Conservation (phyloP, 2,888 invertebrate genomes). For the Operophtera brumata region DNA sequence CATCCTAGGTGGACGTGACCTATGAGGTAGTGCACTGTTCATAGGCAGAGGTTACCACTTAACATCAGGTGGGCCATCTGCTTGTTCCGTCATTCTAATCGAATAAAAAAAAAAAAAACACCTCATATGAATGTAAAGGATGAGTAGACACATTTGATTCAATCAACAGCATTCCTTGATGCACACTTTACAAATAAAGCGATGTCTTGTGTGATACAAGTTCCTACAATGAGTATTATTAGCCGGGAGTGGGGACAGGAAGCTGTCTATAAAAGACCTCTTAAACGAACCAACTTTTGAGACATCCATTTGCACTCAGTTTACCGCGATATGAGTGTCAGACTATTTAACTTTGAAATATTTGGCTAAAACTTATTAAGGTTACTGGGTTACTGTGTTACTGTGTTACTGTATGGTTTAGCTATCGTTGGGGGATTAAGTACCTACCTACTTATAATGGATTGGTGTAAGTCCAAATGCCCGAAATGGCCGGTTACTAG, state of each 20-base stretch:
- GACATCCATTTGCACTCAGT: slow-evolving; percentile 31
- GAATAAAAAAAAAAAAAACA: too few species aligned
- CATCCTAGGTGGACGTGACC: too few species aligned
- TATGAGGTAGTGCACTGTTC: too few species aligned
- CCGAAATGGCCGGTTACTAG: slow-evolving; percentile 46
- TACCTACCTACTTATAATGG: too few species aligned
- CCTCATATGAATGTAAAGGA: too few species aligned
- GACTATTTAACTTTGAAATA: not conserved
- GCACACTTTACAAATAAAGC: slow-evolving; percentile 21
- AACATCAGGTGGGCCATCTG: too few species aligned
- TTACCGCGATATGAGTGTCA: slow-evolving; percentile 20
- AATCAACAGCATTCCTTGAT: slow-evolving; percentile 7
- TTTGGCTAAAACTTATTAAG: not conserved
- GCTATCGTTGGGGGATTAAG: slow-evolving; percentile 32
- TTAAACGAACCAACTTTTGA: slow-evolving; percentile 21
- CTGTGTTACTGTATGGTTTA: slow-evolving; percentile 20
- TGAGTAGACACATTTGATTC: not conserved
- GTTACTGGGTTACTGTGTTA: slow-evolving; percentile 1
- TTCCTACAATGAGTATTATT: slow-evolving; percentile 21
- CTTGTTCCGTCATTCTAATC: too few species aligned
- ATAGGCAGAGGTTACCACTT: too few species aligned
- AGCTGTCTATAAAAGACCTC: slow-evolving; percentile 22
- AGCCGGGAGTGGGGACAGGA: slow-evolving; percentile 26
- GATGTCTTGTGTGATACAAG: slow-evolving; percentile 16
- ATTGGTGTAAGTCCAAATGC: slow-evolving; percentile 43